These are phyloP conservation scores for Albula goreensis DNA, from an alignment of 2,113 vertebrate species.

Conservation along the genomic window DNA sequence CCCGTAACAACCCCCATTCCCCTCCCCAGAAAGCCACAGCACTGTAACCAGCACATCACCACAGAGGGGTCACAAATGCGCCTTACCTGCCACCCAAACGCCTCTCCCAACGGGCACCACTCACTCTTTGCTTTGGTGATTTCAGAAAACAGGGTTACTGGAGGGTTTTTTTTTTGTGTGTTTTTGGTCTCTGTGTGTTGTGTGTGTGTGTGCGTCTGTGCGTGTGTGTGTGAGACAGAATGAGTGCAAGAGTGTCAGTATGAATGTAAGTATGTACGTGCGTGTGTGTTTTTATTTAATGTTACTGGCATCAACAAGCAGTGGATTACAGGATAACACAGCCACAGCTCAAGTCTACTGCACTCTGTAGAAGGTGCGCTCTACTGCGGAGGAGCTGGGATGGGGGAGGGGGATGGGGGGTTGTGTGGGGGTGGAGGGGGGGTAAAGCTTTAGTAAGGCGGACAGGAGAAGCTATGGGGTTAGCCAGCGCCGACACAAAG, in stretches of 20 bases:
- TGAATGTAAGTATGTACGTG: not conserved
- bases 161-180: not conserved
- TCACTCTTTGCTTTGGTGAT: slow-evolving; percentile 4
- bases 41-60: slow-evolving; percentile 13
- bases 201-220: not conserved
- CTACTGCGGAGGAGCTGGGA: slow-evolving; percentile 11
- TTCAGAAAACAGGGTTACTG: not conserved
- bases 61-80: slow-evolving; percentile 1
- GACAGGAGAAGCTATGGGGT: slow-evolving; percentile 13
- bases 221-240: not conserved
- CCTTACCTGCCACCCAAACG: slow-evolving; percentile 20
- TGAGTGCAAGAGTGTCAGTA: not conserved
- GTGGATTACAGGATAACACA: slow-evolving; percentile 12
- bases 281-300: not conserved
- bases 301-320: slow-evolving; percentile 10
- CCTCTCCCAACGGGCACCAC: not conserved
- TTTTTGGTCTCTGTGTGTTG: not conserved
- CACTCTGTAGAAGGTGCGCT: slow-evolving; percentile 12
- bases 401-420: not conserved
- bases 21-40: not conserved
- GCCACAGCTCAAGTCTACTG: slow-evolving; percentile 20
- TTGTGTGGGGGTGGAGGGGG: not conserved
- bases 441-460: not conserved
- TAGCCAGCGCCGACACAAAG: slow-evolving; percentile 21
- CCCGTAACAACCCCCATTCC: not conserved